Percentiles rank a stretch among this genome's conserved stretches.
These are phyloP conservation scores for Ceratina calcarata DNA, from an alignment of 1,140 invertebrate genomes.

Conservation along the genomic window DNA sequence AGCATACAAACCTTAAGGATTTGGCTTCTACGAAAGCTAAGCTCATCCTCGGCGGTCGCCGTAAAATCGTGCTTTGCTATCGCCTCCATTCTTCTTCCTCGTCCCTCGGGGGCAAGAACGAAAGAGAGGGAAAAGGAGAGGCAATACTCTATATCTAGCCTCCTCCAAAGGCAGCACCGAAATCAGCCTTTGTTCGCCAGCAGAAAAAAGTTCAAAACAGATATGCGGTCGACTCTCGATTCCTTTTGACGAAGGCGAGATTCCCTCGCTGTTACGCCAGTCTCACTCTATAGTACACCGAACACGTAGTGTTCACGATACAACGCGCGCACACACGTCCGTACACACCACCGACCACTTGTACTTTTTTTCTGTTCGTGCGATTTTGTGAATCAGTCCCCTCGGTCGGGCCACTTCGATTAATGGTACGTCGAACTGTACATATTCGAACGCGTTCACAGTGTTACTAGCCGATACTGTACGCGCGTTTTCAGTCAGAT, in stretches of 20 bases:
- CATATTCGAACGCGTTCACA: slow-evolving; percentile 22
- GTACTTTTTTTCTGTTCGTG: slow-evolving; percentile 38
- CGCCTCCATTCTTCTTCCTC: slow-evolving; percentile 92
- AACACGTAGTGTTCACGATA: slow-evolving; percentile 42
- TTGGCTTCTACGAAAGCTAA: slow-evolving; percentile 97
- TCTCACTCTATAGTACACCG: not conserved
- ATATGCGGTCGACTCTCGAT: not conserved
- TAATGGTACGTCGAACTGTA: slow-evolving; percentile 3
- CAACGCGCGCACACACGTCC: slow-evolving; percentile 30
- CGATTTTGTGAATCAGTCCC: slow-evolving; percentile 42
- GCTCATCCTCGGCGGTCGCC: slow-evolving; percentile 98
- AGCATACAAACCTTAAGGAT: slow-evolving; percentile 91
- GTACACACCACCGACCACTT: slow-evolving; percentile 43
- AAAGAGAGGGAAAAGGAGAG: slow-evolving; percentile 45
- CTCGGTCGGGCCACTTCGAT: not conserved
- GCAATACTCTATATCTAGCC: slow-evolving; percentile 30
- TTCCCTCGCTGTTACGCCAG: not conserved
- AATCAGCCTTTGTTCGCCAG: slow-evolving; percentile 47
- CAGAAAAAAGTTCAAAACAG: slow-evolving; percentile 5
- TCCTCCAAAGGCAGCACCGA: slow-evolving; percentile 39
- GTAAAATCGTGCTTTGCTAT: slow-evolving; percentile 99
- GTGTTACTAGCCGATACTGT: not conserved
- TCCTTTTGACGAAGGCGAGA: not conserved
- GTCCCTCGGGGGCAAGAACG: slow-evolving; percentile 41
- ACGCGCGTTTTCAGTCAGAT: slow-evolving; percentile 2